These are phyloP conservation scores for Cydia strobilella DNA, from an alignment of 1,140 invertebrate genomes.

Conservation along the genomic window DNA sequence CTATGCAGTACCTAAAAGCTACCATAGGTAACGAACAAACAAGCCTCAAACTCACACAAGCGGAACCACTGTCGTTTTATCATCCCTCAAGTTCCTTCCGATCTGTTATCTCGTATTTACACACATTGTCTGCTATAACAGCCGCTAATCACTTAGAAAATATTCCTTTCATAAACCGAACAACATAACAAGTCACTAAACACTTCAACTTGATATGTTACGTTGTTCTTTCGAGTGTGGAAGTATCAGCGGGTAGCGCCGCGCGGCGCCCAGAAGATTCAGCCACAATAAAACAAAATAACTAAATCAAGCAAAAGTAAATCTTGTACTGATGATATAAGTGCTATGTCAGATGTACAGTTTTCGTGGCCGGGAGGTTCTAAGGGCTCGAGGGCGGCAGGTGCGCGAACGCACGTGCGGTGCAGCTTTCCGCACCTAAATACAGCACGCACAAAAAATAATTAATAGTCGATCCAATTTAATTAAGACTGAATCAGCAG, in stretches of 20 bases:
- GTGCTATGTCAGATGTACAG: not conserved
- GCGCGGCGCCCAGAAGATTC: not conserved
- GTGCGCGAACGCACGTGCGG: slow-evolving; percentile 70
- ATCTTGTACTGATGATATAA: not conserved
- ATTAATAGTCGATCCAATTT: slow-evolving; percentile 29
- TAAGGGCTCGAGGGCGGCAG: slow-evolving; percentile 50
- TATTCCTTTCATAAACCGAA: slow-evolving; percentile 3
- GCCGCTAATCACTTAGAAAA: slow-evolving; percentile 20
- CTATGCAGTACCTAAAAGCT: too few relatives aligned
- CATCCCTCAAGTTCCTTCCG: slow-evolving; percentile 22
- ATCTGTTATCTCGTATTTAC: slow-evolving; percentile 21
- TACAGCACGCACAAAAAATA: slow-evolving; percentile 31
- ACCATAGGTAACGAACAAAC: not conserved
- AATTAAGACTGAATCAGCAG: slow-evolving; percentile 22
- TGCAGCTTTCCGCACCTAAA: slow-evolving; percentile 52
- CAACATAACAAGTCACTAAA: slow-evolving; percentile 20
- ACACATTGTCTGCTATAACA: slow-evolving; percentile 23
- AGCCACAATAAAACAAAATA: not conserved
- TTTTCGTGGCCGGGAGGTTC: not conserved
- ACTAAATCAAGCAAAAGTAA: not conserved
- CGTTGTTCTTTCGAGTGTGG: not conserved
- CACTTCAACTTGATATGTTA: slow-evolving; percentile 10
- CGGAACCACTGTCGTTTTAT: slow-evolving; percentile 21
- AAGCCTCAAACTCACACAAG: not conserved
- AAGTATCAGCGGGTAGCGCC: slow-evolving; percentile 4